Base-by-base conservation (phyloP, 2,888 invertebrate genomes). In the Eristalis tenax region DNA sequence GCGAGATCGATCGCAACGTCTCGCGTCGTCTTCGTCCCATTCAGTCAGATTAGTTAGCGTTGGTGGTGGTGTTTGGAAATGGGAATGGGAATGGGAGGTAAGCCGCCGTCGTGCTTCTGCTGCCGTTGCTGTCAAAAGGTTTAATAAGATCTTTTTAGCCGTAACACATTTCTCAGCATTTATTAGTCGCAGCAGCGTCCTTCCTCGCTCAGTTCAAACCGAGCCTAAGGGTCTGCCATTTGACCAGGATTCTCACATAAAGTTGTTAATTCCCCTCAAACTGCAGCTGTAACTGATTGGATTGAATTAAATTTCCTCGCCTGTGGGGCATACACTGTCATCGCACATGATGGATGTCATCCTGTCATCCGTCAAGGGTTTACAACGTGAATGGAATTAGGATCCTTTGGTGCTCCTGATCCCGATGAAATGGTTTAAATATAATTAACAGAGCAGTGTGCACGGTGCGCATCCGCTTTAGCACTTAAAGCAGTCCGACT, bases 111-210 rank as follows among this genome's bases (percentile, higher is more conserved):
- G n/a, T 35, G 56, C 38, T 65, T 68, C 15, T 57, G 64, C 64
- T 77, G 61, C 57, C 76, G 61, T 43, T 65, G 73, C 81, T 82
- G 82, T 82, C 82, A 82, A 82, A 18, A 86, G 61, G 74, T 86
- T 86, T 77, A 86, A 78, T 77, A 35, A 74, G 77, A 82, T 82
- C 82, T 86, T 82, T 82, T 86, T 82, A 86, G 85, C 74, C 73
- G 26, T 28, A 86, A 74, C 73, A 64, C 32, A 79, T 79, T 65
- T 69, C 32, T 64, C 43, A 23, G 18, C 69, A 50, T 18, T 50
- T 50, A 50, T 50, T 50, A 18, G 50, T 18, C 18, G 0, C 18
- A 32, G 5, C 32, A 5, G 8, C 32, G 32, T 32, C 10, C 32
- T 32, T 1, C 32, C 32, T 32, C 32, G 8, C 32, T 32, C 32